Conservation (phyloP, 2,113 vertebrate species). For the Petrocephalus zakoni region DNA sequence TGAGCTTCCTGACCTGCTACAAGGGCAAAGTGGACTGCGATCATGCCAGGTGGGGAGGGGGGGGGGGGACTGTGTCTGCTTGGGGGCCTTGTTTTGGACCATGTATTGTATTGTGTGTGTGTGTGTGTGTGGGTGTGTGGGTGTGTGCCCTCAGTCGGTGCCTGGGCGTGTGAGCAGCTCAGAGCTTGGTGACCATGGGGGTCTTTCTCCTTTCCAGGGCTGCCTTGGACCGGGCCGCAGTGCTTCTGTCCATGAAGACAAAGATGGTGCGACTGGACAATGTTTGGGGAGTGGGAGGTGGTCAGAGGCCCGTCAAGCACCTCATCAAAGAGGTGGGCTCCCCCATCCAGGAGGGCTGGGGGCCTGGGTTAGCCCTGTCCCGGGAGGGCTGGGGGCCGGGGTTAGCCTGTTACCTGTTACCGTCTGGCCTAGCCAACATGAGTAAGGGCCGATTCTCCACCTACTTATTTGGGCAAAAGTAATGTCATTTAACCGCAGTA, state of each 20-base stretch:
- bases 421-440: not conserved
- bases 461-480: not conserved
- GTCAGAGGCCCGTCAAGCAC: constrained; percentile 77
- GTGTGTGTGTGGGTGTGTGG: too few species aligned
- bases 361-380: not conserved
- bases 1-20: constrained; percentile 72
- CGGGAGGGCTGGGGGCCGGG: too few species aligned
- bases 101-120: too few species aligned
- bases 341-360: not conserved
- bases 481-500: not conserved
- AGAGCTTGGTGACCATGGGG: not conserved
- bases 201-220: constrained; percentile 50
- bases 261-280: constrained; percentile 76
- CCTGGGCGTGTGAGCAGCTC: not conserved
- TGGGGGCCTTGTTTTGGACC: not conserved
- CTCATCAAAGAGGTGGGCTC: constrained; percentile 71
- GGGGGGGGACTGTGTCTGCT: constrained; percentile 7
- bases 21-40: constrained; percentile 80
- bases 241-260: constrained; percentile 73
- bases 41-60: constrained; percentile 65
- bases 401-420: too few species aligned
- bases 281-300: constrained; percentile 79
- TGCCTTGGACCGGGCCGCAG: constrained; percentile 71
- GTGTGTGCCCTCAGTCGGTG: not conserved
- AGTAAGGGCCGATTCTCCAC: not conserved